Evolutionary conservation across 2,797 vertebrate species (phyloP), one percentile per base, ranked within the genome.

Genomic region (Argyrosomus regius): DNA sequence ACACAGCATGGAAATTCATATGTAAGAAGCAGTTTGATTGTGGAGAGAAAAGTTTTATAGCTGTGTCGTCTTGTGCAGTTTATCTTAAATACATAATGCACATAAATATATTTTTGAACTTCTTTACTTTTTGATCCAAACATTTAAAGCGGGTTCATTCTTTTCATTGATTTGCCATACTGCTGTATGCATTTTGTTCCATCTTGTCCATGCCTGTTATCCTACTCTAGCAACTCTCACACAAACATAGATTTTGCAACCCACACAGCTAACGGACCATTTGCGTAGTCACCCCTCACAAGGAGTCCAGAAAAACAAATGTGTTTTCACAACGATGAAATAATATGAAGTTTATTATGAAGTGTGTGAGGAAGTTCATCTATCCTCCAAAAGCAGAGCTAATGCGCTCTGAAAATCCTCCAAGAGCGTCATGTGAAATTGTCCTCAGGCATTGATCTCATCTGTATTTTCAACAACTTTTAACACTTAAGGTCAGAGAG

Each of bases 361-460:
- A 8, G 45, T 56, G 13, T 71, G 50, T 50, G 46, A 31, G 67
- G 50, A 62, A 43, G 31, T 65, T n/a, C 50, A 59, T 0, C 5
- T 66, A 43, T 68, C 35, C n/a, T 65, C 61, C 58, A 31, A 67
- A 68, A 65, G 54, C 72, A 49, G 28, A 63, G 49, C 45, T 72
- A 63, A 57, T 67, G 12, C 18, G 54, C 50, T 63, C n/a, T 18
- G n/a, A 60, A 31, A 45, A 18, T 62, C 46, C 24, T 77, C 26
- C 49, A 60, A 41, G 41, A 59, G 24, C 52, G 45, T n/a, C 41
- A 58, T 18, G 4, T 53, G 58, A 52, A 46, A 43, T 31, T 60
- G 46, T 73, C 68, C 46, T 58, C 12, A 20, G 26, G 48, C 45
- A 58, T 45, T 48, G 16, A 79, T 52, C 45, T 56, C 35, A 72